These are phyloP conservation scores for Dendroctonus ponderosae DNA, from an alignment of 1,140 invertebrate genomes.

Conservation along the genomic window DNA sequence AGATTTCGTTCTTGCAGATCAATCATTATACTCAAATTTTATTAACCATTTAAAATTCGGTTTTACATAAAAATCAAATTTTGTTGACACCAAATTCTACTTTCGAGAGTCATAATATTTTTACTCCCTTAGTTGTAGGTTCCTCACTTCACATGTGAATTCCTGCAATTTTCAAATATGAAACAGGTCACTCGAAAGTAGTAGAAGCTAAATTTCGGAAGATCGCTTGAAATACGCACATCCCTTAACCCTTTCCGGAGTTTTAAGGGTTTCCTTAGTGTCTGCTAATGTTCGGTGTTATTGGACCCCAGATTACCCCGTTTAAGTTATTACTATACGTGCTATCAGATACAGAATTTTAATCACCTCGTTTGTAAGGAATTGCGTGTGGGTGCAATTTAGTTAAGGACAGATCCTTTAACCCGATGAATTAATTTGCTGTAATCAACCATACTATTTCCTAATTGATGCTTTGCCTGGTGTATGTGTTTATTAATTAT, in stretches of 20 bases:
- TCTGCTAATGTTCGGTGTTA: constrained; percentile 31
- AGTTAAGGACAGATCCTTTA: neutral
- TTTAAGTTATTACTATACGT: constrained; percentile 28
- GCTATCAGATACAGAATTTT: constrained; percentile 26
- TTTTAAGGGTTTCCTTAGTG: constrained; percentile 26
- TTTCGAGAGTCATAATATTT: too few species aligned
- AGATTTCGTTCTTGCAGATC: too few species aligned
- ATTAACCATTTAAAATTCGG: too few species aligned
- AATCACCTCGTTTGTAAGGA: constrained; percentile 18
- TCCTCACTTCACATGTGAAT: neutral
- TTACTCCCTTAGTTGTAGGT: too few species aligned
- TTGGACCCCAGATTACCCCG: constrained; percentile 22
- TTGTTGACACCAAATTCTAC: too few species aligned
- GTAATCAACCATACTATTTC: too few species aligned
- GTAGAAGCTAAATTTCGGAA: neutral
- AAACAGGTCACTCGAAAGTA: too few species aligned
- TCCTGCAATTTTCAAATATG: neutral
- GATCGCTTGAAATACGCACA: constrained; percentile 13
- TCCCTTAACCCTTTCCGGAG: constrained; percentile 25
- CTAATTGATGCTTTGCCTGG: too few species aligned
- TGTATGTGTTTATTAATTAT: too few species aligned
- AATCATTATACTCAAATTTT: too few species aligned
- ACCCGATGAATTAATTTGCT: neutral
- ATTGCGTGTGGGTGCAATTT: neutral
- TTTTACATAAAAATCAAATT: too few species aligned